Percentiles rank a stretch among this genome's conserved stretches.
These are phyloP conservation scores for Masnerella sp. DNA, from an alignment of 2,888 invertebrate genomes.

Conservation along the genomic window DNA sequence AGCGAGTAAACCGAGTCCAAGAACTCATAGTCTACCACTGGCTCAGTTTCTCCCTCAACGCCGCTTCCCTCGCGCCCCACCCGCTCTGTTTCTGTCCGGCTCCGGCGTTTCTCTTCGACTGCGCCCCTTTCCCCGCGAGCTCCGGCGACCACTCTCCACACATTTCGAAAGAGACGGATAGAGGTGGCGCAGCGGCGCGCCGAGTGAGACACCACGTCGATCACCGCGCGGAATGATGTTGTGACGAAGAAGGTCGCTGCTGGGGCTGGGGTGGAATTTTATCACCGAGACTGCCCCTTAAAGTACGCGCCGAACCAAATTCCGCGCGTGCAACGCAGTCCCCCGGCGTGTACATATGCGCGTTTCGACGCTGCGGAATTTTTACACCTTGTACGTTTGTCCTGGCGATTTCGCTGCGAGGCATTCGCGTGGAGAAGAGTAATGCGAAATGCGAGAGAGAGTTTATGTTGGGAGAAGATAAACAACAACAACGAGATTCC, in stretches of 20 bases:
- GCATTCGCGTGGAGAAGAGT: too few species aligned
- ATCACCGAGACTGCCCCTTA: slow-evolving; percentile 71
- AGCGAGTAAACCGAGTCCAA: slow-evolving; percentile 73
- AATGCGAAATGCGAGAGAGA: too few species aligned
- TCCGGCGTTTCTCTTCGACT: slow-evolving; percentile 76
- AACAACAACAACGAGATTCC: too few species aligned
- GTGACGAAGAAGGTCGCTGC: slow-evolving; percentile 61
- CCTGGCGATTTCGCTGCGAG: slow-evolving; percentile 44
- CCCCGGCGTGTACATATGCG: slow-evolving; percentile 49
- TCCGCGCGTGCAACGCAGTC: slow-evolving; percentile 75
- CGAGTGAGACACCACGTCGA: slow-evolving; percentile 53
- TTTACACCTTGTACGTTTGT: slow-evolving; percentile 68
- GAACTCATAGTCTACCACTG: slow-evolving; percentile 64
- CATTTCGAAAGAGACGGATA: slow-evolving; percentile 64
- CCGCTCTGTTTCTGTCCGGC: slow-evolving; percentile 56
- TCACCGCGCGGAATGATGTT: slow-evolving; percentile 54
- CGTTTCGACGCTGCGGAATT: slow-evolving; percentile 71
- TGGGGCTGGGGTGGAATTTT: slow-evolving; percentile 73
- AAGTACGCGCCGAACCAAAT: slow-evolving; percentile 76
- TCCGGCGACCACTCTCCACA: slow-evolving; percentile 68
- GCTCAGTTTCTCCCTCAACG: slow-evolving; percentile 60
- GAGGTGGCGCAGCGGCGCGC: slow-evolving; percentile 33
- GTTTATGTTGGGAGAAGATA: too few species aligned
- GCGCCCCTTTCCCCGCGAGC: slow-evolving; percentile 65
- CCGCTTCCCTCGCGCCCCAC: slow-evolving; percentile 44